A percentile compares a stretch with the other conserved stretches of the same genome.
Evolutionary conservation across 2,113 vertebrate species (phyloP).

Genomic region (Cyphomyrus plagiostoma): DNA sequence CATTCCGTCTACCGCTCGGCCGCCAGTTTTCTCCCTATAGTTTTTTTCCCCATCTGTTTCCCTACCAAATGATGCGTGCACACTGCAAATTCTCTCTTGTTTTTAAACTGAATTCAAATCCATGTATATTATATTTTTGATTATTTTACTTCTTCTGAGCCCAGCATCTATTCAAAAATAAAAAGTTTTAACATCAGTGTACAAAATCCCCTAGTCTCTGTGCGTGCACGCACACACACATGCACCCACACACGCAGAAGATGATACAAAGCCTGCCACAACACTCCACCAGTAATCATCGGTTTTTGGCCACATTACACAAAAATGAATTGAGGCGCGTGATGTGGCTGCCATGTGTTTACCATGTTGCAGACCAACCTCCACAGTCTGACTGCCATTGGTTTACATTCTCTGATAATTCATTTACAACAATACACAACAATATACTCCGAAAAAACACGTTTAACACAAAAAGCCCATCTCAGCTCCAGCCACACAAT

Average conservation of each 20-base stretch:
- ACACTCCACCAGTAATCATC: neutral
- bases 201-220: neutral
- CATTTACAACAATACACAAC: neutral
- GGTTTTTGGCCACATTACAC: neutral
- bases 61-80: slow-evolving; percentile 37
- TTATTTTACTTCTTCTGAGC: neutral
- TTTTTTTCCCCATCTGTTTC: neutral
- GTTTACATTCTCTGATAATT: neutral
- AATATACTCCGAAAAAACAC: neutral
- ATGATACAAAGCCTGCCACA: neutral
- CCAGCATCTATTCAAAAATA: neutral
- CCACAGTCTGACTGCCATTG: neutral
- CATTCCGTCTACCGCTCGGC: neutral
- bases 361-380: neutral
- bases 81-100: slow-evolving; percentile 53
- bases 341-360: neutral
- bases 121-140: neutral
- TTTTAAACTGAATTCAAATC: neutral
- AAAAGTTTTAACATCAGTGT: slow-evolving; percentile 1
- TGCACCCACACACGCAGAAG: neutral
- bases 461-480: neutral
- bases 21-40: neutral
- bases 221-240: neutral
- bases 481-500: neutral
- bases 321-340: neutral